phyloP scores from a whole-genome alignment of 2,113 vertebrate genomes.

The Pygoscelis antarcticus region DNA sequence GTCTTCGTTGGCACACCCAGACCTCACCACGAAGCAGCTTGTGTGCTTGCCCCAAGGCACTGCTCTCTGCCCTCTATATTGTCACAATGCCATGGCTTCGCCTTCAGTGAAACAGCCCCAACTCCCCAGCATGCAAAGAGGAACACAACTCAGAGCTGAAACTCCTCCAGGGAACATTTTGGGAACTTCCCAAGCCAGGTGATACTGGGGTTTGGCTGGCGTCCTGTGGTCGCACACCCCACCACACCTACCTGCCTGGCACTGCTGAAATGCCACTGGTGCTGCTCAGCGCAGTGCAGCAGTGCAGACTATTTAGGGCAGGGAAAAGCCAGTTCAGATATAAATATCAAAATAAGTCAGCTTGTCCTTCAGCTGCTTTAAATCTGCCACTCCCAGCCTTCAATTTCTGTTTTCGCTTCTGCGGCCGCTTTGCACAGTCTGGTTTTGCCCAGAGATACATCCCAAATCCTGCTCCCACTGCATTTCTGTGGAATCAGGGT shows the following conservation, averaged over 20 bases:
- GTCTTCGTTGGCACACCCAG: neutral
- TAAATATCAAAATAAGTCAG: neutral
- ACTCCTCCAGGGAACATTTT: neutral
- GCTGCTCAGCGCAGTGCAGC: neutral
- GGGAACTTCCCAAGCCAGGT: neutral
- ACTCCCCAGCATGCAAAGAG: neutral
- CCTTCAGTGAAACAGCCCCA: neutral
- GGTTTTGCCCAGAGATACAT: neutral
- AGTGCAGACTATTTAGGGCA: neutral
- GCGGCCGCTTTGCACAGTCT: neutral
- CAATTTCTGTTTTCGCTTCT: neutral
- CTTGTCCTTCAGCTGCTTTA: neutral
- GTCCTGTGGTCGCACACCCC: accelerated
- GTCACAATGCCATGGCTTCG: neutral
- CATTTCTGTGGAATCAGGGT: neutral
- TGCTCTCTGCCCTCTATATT: accelerated
- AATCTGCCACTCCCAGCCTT: neutral
- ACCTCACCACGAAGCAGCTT: accelerated
- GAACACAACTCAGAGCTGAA: neutral
- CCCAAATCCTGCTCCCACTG: neutral
- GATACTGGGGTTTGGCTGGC: neutral
- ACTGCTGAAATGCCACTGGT: neutral
- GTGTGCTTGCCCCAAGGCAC: accelerated
- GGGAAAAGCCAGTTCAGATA: neutral
- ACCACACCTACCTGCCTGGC: neutral